Evolutionary conservation across 2,888 invertebrate genomes (phyloP).

Genomic region (Branchipolynoe longqiensis): DNA sequence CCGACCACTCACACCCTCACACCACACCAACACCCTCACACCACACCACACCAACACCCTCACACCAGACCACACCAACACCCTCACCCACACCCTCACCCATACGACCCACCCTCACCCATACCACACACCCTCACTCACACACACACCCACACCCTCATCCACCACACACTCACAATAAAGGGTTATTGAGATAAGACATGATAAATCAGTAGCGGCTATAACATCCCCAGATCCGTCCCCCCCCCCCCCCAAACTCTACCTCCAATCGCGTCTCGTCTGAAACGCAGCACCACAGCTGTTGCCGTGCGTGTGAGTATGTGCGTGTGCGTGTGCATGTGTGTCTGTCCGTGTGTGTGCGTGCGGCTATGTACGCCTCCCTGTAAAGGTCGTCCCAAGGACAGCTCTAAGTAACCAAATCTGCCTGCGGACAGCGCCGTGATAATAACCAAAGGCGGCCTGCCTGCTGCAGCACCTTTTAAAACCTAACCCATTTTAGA

Average conservation of each 20-base stretch:
- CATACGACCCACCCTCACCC: too few relatives aligned
- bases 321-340: too few relatives aligned
- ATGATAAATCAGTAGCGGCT: slow-evolving; percentile 16
- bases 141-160: neutral
- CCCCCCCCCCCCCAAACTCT: neutral
- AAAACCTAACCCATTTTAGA: neutral
- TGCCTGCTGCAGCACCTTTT: neutral
- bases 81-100: too few relatives aligned
- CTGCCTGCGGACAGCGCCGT: neutral
- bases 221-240: neutral
- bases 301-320: too few relatives aligned
- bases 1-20: too few relatives aligned
- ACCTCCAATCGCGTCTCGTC: too few relatives aligned
- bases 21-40: too few relatives aligned
- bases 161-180: neutral
- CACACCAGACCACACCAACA: too few relatives aligned
- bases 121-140: too few relatives aligned
- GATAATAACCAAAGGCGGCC: neutral
- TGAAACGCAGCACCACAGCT: slow-evolving; percentile 28
- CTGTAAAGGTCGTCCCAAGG: slow-evolving; percentile 37
- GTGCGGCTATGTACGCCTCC: too few relatives aligned
- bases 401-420: slow-evolving; percentile 18
- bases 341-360: too few relatives aligned
- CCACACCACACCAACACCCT: too few relatives aligned
- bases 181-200: slow-evolving; percentile 31